Conservation (phyloP, 2,113 vertebrate genomes). For the Calypte anna region DNA sequence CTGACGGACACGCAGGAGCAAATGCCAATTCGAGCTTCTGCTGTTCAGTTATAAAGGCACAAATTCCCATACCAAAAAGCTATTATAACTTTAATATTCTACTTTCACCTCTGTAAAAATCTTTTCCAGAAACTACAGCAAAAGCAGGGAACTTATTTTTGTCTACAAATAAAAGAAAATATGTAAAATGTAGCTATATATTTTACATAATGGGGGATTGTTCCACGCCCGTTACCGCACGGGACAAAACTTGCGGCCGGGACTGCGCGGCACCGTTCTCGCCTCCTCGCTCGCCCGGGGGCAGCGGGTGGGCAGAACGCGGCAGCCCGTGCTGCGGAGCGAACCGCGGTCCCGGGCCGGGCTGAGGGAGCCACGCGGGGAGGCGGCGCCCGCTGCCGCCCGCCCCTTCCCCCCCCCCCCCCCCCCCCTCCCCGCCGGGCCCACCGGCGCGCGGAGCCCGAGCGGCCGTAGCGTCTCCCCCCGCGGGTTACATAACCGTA, state of each 20-base stretch:
- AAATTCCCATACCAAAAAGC: fast-evolving
- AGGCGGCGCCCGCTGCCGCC: not conserved
- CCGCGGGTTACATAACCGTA: not conserved
- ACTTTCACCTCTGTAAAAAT: not conserved
- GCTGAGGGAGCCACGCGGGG: not conserved
- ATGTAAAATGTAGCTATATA: no score
- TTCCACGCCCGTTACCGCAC: no score
- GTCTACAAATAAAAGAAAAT: no score
- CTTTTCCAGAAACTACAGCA: fast-evolving
- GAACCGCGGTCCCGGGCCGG: not conserved
- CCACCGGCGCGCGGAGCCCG: not conserved
- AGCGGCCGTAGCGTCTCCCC: not conserved
- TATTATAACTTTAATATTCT: not conserved
- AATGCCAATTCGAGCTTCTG: not conserved
- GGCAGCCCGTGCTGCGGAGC: not conserved
- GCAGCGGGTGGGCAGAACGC: not conserved
- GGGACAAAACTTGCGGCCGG: fast-evolving
- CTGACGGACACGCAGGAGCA: not conserved
- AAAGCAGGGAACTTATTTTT: fast-evolving
- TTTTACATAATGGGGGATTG: fast-evolving
- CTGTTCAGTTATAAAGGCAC: not conserved
- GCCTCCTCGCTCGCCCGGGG: no score
- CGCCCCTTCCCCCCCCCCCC: no score
- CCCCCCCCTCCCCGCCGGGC: not conserved
- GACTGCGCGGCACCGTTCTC: no score